A percentile compares a stretch with the other conserved stretches of the same genome.
These are phyloP conservation scores for Hybos culiciformis DNA, from an alignment of 2,888 invertebrate genomes.

Conservation along the genomic window DNA sequence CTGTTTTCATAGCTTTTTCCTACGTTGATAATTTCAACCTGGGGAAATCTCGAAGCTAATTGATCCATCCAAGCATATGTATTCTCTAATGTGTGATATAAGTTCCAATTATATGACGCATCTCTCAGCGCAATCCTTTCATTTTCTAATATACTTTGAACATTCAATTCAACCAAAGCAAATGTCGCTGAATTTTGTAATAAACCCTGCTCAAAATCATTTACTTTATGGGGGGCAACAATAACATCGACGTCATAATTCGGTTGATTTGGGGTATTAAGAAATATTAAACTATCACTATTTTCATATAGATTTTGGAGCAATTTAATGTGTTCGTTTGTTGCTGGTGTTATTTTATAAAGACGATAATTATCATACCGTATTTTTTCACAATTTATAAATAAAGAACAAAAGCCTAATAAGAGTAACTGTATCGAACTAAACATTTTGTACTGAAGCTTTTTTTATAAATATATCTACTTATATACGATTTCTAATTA, in stretches of 20 bases:
- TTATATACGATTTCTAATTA: too few species aligned
- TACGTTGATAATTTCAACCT: constrained; percentile 38
- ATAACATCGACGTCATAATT: constrained; percentile 39
- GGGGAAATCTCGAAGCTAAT: constrained; percentile 36
- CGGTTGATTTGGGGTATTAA: constrained; percentile 34
- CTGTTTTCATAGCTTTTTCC: constrained; percentile 47
- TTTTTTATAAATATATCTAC: too few species aligned
- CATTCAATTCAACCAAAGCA: constrained; percentile 34
- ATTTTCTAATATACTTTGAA: constrained; percentile 23
- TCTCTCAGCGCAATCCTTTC: not conserved
- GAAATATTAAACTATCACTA: constrained; percentile 37
- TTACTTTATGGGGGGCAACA: constrained; percentile 27
- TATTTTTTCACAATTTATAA: constrained; percentile 8
- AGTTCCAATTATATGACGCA: constrained; percentile 23
- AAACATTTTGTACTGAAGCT: too few species aligned
- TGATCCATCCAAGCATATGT: constrained; percentile 44
- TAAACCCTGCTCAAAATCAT: constrained; percentile 23
- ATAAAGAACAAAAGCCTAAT: too few species aligned
- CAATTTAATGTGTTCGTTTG: constrained; percentile 37
- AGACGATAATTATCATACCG: constrained; percentile 45
- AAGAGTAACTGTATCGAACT: too few species aligned
- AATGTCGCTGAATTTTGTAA: constrained; percentile 33
- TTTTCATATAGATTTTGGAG: constrained; percentile 36
- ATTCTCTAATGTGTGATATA: constrained; percentile 29
- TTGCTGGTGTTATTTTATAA: constrained; percentile 41